Evolutionary conservation across 2,797 vertebrate species (phyloP).

Genomic region (Rhinichthys osculus): DNA sequence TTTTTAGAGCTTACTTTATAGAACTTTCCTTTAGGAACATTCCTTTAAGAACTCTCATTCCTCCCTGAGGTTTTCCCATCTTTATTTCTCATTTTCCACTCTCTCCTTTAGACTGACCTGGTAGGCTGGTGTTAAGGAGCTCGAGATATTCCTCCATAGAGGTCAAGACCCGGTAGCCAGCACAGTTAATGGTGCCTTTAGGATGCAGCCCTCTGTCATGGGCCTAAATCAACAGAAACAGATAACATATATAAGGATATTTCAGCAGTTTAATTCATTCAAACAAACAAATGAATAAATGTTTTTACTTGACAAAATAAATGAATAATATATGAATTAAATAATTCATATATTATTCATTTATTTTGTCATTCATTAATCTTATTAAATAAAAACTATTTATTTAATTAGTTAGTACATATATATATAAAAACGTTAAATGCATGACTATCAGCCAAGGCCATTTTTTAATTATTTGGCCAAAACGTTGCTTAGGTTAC

Average conservation of each 20-base stretch:
- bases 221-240: slow-evolving; percentile 72
- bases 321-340: not conserved
- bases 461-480: not conserved
- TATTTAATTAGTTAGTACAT: not conserved
- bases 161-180: slow-evolving; percentile 90
- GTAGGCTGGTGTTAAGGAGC: slow-evolving; percentile 84
- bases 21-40: not conserved
- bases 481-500: not conserved
- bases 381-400: too few relatives aligned
- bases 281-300: not conserved
- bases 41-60: not conserved
- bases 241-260: not conserved
- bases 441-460: not conserved
- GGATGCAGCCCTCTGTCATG: slow-evolving; percentile 84
- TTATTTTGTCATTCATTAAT: too few relatives aligned
- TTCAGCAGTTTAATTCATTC: not conserved
- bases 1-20: not conserved
- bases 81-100: not conserved
- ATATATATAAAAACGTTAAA: too few relatives aligned
- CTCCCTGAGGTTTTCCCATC: not conserved
- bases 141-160: slow-evolving; percentile 91
- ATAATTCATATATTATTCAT: not conserved
- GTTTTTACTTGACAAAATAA: not conserved
- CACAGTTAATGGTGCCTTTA: slow-evolving; percentile 86
- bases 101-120: slow-evolving; percentile 74